These are phyloP conservation scores for Meganola albula DNA, from an alignment of 2,888 invertebrate genomes.

Conservation along the genomic window DNA sequence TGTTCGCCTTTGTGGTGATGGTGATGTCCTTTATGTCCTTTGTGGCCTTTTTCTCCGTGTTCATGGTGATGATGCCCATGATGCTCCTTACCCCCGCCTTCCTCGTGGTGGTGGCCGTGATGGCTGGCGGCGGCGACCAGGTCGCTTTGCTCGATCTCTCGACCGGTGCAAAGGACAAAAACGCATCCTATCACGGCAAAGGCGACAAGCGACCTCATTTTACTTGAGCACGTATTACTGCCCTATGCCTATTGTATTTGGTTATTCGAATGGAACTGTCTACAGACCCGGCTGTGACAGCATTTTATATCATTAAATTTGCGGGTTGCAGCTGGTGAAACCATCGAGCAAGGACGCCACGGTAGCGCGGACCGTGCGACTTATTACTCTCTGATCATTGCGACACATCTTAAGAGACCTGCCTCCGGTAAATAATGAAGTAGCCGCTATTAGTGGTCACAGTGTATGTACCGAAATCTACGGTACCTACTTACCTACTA, in stretches of 20 bases:
- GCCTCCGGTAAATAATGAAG: too few species aligned
- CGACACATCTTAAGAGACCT: conserved; percentile 46
- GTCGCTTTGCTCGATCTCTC: conserved; percentile 60
- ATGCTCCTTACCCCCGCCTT: conserved; percentile 83
- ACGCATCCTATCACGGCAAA: conserved; percentile 58
- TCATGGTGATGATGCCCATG: conserved; percentile 82
- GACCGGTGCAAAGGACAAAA: conserved; percentile 49
- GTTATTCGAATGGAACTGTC: conserved; percentile 60
- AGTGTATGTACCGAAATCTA: too few species aligned
- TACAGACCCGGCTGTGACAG: conserved; percentile 44
- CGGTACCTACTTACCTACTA: too few species aligned
- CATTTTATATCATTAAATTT: conserved; percentile 69
- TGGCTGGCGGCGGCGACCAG: conserved; percentile 72
- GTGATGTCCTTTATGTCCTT: conserved; percentile 86
- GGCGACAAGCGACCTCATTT: conserved; percentile 70
- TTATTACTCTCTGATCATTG: conserved; percentile 51
- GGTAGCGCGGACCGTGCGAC: conserved; percentile 43
- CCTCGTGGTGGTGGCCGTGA: conserved; percentile 77
- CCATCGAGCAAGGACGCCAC: conserved; percentile 68
- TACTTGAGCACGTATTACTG: conserved; percentile 21
- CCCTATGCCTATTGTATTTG: conserved; percentile 52
- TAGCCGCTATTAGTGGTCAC: too few species aligned
- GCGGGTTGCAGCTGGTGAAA: conserved; percentile 68
- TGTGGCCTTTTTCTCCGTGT: conserved; percentile 86
- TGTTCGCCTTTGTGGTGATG: conserved; percentile 88